Percentiles rank a stretch among this genome's conserved stretches.
Evolutionary conservation across 2,797 vertebrate genomes (phyloP).

Genomic region (Sebastiscus tertius): DNA sequence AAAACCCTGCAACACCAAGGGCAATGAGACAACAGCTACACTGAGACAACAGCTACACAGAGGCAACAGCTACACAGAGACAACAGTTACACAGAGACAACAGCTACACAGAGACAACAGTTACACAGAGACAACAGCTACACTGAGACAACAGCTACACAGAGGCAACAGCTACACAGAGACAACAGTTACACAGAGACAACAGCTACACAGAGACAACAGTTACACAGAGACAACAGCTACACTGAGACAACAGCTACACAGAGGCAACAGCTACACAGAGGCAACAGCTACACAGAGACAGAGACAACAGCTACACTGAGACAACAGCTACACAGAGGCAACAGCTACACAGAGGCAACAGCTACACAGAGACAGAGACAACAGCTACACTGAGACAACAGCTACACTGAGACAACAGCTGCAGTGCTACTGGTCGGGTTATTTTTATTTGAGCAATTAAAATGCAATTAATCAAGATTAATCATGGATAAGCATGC

Average conservation of each 20-base stretch:
- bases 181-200: not conserved
- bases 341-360: not conserved
- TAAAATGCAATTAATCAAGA: no score
- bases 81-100: not conserved
- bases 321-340: not conserved
- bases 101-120: not conserved
- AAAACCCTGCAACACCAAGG: slow-evolving; percentile 65
- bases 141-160: not conserved
- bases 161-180: not conserved
- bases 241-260: not conserved
- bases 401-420: not conserved
- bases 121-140: not conserved
- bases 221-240: no score
- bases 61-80: slow-evolving; percentile 20
- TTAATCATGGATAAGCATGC: no score
- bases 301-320: not conserved
- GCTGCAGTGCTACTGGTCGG: not conserved
- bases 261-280: slow-evolving; percentile 18
- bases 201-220: not conserved
- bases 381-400: not conserved
- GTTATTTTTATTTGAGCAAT: no score
- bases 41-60: not conserved
- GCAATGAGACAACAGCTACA: slow-evolving; percentile 36
- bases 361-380: not conserved
- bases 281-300: not conserved